Evolutionary conservation across 2,113 vertebrate species (phyloP).

Genomic region (Phoxinus phoxinus): DNA sequence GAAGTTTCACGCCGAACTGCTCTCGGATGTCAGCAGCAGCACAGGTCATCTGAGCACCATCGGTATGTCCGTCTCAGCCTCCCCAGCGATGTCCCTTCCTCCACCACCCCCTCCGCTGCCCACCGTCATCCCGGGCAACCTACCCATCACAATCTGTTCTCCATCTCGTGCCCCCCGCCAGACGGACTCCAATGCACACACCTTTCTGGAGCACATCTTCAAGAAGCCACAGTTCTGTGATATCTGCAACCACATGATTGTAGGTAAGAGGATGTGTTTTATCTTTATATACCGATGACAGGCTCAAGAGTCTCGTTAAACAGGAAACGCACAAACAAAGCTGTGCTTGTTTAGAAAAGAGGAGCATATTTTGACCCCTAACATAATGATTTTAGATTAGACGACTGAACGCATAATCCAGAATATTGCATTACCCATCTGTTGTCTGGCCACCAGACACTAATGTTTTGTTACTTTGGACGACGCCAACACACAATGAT

Average conservation of each 20-base stretch:
- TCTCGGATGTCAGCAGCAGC: constrained; percentile 84
- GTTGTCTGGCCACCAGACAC: neutral
- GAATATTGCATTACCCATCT: constrained; percentile 8
- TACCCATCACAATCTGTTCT: constrained; percentile 71
- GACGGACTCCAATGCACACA: constrained; percentile 81
- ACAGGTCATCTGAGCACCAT: constrained; percentile 80
- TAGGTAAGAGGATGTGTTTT: constrained; percentile 82
- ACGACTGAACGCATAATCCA: neutral
- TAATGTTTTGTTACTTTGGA: neutral
- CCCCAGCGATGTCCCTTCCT: constrained; percentile 45
- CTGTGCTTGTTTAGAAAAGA: neutral
- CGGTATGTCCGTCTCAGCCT: constrained; percentile 66
- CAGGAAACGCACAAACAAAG: neutral
- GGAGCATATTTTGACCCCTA: neutral
- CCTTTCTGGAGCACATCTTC: constrained; percentile 96
- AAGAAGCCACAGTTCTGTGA: constrained; percentile 99
- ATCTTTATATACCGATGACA: neutral
- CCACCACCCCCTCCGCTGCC: constrained; percentile 71
- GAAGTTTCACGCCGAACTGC: constrained; percentile 82
- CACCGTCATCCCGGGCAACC: constrained; percentile 50
- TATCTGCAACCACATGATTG: constrained; percentile 99
- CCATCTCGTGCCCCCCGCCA: constrained; percentile 81
- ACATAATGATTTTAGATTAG: constrained; percentile 23
- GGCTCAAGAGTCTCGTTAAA: neutral
- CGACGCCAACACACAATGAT: neutral